Percentiles rank a stretch among this genome's conserved stretches.
Evolutionary conservation across 2,113 vertebrate species (phyloP).

Genomic region (Mirounga angustirostris): DNA sequence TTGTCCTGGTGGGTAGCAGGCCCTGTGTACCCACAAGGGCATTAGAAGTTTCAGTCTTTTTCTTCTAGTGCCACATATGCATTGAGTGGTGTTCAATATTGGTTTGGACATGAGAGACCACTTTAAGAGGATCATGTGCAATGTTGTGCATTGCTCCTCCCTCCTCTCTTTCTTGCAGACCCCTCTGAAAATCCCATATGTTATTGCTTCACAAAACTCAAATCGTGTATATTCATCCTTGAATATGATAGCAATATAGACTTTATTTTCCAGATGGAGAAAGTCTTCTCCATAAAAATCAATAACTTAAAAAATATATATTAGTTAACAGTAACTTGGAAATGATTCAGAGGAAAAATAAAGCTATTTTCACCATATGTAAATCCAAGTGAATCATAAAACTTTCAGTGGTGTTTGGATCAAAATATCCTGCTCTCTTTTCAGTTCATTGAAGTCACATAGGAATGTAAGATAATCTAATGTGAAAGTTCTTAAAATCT

Average conservation of each 20-base stretch:
- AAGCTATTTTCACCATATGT: conserved; percentile 73
- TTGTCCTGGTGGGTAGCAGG: accelerated
- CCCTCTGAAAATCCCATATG: conserved; percentile 65
- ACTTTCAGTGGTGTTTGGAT: conserved; percentile 75
- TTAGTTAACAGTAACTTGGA: conserved; percentile 75
- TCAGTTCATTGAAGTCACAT: conserved; percentile 77
- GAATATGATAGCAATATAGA: conserved; percentile 79
- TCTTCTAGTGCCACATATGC: background rate
- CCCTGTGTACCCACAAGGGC: background rate
- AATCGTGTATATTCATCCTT: conserved; percentile 73
- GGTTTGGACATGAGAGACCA: background rate
- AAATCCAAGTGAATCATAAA: conserved; percentile 81
- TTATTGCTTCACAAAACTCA: conserved; percentile 73
- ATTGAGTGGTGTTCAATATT: background rate
- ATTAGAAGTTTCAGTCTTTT: background rate
- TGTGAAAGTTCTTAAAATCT: conserved; percentile 72
- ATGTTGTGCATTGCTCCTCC: background rate
- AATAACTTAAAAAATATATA: conserved; percentile 73
- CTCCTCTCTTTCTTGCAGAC: background rate
- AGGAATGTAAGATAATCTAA: conserved; percentile 65
- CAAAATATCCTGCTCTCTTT: conserved; percentile 64
- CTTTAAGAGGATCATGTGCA: background rate
- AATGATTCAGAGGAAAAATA: conserved; percentile 79
- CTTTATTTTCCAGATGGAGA: conserved; percentile 71
- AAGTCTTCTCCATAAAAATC: conserved; percentile 68